Conservation (phyloP, 2,888 invertebrate species). For the Melanotus villosus region DNA sequence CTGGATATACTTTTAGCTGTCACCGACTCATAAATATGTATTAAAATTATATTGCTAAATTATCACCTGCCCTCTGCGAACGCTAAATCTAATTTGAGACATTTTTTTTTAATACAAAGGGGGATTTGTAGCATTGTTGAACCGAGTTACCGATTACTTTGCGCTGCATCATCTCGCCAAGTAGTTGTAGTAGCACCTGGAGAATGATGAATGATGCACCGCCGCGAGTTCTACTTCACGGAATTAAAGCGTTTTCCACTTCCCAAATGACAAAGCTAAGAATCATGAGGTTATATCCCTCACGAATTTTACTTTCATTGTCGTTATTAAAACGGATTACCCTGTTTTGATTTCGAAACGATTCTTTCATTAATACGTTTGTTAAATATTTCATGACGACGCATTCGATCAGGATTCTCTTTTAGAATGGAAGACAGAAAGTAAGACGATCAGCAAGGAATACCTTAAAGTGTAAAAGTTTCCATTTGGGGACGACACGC, state of each 20-base stretch:
- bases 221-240: conserved; percentile 44
- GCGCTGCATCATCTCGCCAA: conserved; percentile 44
- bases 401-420: too few species aligned
- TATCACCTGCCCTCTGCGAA: conserved; percentile 61
- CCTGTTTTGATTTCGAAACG: neutral
- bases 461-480: too few species aligned
- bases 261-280: conserved; percentile 52
- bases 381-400: too few species aligned
- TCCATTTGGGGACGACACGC: too few species aligned
- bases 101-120: conserved; percentile 58
- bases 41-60: conserved; percentile 65
- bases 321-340: conserved; percentile 4
- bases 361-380: neutral
- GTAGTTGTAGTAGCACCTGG: conserved; percentile 53
- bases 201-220: conserved; percentile 55
- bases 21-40: conserved; percentile 66
- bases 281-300: conserved; percentile 52
- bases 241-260: conserved; percentile 45
- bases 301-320: conserved; percentile 52
- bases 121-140: conserved; percentile 54
- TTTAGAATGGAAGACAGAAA: too few species aligned
- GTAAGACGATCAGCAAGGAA: too few species aligned
- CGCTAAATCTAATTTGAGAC: conserved; percentile 59
- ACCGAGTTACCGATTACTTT: conserved; percentile 56
- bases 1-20: conserved; percentile 58